These are phyloP conservation scores for Orchesella flavescens DNA, from an alignment of 2,888 invertebrate species.

Conservation along the genomic window DNA sequence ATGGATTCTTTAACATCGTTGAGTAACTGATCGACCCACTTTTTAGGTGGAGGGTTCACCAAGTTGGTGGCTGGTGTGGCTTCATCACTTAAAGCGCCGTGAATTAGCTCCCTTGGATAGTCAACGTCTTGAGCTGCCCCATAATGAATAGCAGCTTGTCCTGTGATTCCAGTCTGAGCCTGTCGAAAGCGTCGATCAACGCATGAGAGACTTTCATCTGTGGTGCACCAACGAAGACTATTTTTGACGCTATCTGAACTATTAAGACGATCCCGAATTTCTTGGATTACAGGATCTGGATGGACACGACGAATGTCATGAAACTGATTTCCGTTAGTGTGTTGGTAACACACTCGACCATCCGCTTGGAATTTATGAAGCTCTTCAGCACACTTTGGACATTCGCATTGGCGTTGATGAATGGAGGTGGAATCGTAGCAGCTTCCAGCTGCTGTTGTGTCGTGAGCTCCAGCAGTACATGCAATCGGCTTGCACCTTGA, in stretches of 20 bases:
- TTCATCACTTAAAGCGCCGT: slow-evolving; percentile 65
- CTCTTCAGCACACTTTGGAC: slow-evolving; percentile 61
- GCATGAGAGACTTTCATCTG: slow-evolving; percentile 68
- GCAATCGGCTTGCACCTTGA: slow-evolving; percentile 48
- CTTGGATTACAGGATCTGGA: slow-evolving; percentile 64
- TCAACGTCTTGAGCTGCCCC: slow-evolving; percentile 71
- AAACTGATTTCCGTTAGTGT: slow-evolving; percentile 68
- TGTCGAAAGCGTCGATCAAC: slow-evolving; percentile 68
- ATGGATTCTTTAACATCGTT: slow-evolving; percentile 76
- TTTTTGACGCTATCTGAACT: slow-evolving; percentile 63
- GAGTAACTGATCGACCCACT: slow-evolving; percentile 76
- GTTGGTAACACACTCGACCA: slow-evolving; percentile 62
- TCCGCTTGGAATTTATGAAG: slow-evolving; percentile 50
- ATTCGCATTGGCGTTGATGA: slow-evolving; percentile 70
- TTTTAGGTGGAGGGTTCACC: slow-evolving; percentile 74
- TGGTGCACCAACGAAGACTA: slow-evolving; percentile 66
- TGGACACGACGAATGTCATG: slow-evolving; percentile 53
- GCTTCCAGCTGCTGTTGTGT: slow-evolving; percentile 41
- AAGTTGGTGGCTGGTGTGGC: slow-evolving; percentile 71
- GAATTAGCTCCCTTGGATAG: slow-evolving; percentile 66
- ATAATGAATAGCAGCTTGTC: slow-evolving; percentile 68
- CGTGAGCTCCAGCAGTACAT: slow-evolving; percentile 48
- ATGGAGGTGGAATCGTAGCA: slow-evolving; percentile 69
- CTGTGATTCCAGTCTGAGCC: slow-evolving; percentile 60
- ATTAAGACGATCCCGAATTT: slow-evolving; percentile 60